phyloP scores from a whole-genome alignment of 92 coral and sea anemone genomes.

The Meandrina meandrites region DNA sequence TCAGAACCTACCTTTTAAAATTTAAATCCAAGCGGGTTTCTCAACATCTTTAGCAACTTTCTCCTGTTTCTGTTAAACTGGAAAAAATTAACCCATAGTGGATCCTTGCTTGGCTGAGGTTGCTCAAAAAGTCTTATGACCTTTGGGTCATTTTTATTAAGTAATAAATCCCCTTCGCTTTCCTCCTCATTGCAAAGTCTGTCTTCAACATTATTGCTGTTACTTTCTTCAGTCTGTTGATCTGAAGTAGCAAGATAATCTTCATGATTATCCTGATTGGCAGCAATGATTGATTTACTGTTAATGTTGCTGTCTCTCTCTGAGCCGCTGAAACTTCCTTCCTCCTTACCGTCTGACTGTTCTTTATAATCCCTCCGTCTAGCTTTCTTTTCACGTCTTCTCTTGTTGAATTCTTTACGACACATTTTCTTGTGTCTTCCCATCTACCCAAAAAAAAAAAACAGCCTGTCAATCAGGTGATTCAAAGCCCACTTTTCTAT shows the following conservation, averaged over 20 bases:
- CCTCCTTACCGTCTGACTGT: slow-evolving; percentile 28
- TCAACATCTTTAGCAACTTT: slow-evolving; percentile 29
- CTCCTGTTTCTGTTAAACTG: slow-evolving; percentile 18
- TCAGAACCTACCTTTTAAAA: slow-evolving; percentile 32
- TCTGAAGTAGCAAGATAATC: too few relatives aligned
- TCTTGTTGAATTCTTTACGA: slow-evolving; percentile 32
- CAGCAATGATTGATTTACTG: too few relatives aligned
- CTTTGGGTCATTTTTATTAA: slow-evolving; percentile 26
- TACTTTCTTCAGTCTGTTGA: too few relatives aligned
- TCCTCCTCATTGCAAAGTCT: too few relatives aligned
- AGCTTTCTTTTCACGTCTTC: slow-evolving; percentile 26
- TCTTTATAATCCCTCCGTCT: slow-evolving; percentile 24
- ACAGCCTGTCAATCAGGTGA: too few relatives aligned
- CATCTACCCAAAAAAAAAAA: too few relatives aligned
- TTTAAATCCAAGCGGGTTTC: slow-evolving; percentile 39
- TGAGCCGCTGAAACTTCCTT: slow-evolving; percentile 12
- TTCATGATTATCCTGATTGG: too few relatives aligned
- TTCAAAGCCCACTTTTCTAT: too few relatives aligned
- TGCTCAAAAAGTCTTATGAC: slow-evolving; percentile 34
- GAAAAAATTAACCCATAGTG: slow-evolving; percentile 29
- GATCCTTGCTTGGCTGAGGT: slow-evolving; percentile 33
- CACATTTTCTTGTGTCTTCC: slow-evolving; percentile 15
- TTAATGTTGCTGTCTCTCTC: background rate
- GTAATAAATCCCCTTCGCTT: background rate
- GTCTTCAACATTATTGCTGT: too few relatives aligned